A percentile compares a stretch with the other conserved stretches of the same genome.
Conservation (phyloP, 2,888 invertebrate genomes). For the Ennomos erosarius region DNA sequence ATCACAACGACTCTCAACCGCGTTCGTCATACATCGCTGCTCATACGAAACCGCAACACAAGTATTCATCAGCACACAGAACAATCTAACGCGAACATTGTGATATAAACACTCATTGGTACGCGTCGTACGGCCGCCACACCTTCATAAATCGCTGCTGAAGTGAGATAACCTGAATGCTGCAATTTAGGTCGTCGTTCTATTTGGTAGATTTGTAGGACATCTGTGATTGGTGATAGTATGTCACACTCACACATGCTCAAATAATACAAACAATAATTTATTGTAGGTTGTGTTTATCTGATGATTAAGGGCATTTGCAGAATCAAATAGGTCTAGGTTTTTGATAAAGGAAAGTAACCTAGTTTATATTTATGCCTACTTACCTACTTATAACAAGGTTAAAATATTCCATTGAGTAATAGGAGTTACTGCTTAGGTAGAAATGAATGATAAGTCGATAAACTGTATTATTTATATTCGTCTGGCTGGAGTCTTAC, state of each 20-base stretch:
- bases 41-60: constrained; percentile 34
- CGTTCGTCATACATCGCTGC: constrained; percentile 52
- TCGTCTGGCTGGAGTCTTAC: not conserved
- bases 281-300: constrained; percentile 46
- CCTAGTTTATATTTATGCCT: constrained; percentile 16
- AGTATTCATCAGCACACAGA: constrained; percentile 29
- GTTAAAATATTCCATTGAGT: constrained; percentile 12
- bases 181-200: constrained; percentile 68
- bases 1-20: constrained; percentile 41
- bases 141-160: constrained; percentile 55
- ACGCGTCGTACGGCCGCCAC: constrained; percentile 14
- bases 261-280: constrained; percentile 37
- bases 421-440: not conserved
- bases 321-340: constrained; percentile 47
- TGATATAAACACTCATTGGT: constrained; percentile 10
- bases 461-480: not conserved
- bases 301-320: constrained; percentile 48
- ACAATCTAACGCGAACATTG: constrained; percentile 44
- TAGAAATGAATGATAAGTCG: not conserved
- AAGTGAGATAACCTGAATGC: constrained; percentile 68
- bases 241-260: constrained; percentile 52
- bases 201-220: constrained; percentile 57
- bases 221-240: constrained; percentile 57
- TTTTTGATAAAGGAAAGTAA: constrained; percentile 35
- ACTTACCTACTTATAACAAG: not conserved